These are phyloP conservation scores for Lasioglossum vierecki DNA, from an alignment of 2,888 invertebrate genomes.

Conservation along the genomic window DNA sequence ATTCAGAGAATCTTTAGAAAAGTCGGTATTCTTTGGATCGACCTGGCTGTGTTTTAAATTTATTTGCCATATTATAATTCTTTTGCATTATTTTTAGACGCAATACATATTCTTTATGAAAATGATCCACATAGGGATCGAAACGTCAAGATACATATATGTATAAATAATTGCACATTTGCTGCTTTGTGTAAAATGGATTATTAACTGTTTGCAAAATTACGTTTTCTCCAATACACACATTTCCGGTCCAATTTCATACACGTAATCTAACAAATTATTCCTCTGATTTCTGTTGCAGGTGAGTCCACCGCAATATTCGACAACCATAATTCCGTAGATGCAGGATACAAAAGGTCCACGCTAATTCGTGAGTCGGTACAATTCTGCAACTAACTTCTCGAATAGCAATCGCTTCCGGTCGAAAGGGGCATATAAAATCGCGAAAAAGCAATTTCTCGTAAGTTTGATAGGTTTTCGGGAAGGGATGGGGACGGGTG, in stretches of 20 bases:
- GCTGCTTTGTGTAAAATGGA: background rate
- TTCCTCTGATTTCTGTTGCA: constrained; percentile 38
- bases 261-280: background rate
- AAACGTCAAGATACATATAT: too few relatives aligned
- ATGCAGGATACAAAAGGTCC: background rate
- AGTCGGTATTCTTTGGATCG: too few relatives aligned
- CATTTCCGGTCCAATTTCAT: too few relatives aligned
- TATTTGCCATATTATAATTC: too few relatives aligned
- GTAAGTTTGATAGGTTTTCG: background rate
- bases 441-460: background rate
- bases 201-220: background rate
- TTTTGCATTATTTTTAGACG: too few relatives aligned
- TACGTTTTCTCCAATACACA: background rate
- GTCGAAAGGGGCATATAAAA: background rate
- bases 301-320: constrained; percentile 30
- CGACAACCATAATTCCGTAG: background rate
- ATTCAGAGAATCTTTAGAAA: too few relatives aligned
- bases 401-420: background rate
- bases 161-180: too few relatives aligned
- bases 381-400: background rate
- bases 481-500: background rate
- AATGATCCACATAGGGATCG: too few relatives aligned
- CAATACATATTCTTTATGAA: too few relatives aligned
- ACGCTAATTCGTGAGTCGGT: background rate
- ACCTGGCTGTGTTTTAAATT: too few relatives aligned